Conservation (phyloP, 2,888 invertebrate genomes). For the Cartodere bifasciata region DNA sequence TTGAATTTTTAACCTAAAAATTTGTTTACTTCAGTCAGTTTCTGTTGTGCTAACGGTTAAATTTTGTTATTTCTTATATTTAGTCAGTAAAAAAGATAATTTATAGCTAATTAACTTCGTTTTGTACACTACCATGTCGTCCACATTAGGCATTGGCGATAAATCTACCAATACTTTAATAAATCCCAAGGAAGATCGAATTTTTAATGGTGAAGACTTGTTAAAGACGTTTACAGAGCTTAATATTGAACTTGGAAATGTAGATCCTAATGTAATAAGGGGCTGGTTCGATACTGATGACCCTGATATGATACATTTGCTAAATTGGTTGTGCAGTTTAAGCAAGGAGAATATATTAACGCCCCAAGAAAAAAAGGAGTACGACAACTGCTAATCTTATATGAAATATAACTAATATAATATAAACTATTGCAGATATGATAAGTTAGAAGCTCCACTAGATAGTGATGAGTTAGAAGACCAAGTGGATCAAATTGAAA, state of each 20-base stretch:
- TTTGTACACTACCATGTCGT: too few relatives aligned
- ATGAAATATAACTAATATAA: neutral
- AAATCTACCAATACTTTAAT: too few relatives aligned
- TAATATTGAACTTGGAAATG: conserved; percentile 18
- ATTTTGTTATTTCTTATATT: too few relatives aligned
- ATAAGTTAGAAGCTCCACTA: conserved; percentile 5
- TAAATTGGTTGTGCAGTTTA: conserved; percentile 27
- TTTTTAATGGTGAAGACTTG: conserved; percentile 19
- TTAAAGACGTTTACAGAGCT: conserved; percentile 19
- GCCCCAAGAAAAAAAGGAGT: conserved; percentile 18
- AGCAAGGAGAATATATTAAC: conserved; percentile 22
- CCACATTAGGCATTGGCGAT: too few relatives aligned
- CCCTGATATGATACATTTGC: conserved; percentile 19
- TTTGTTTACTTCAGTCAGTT: too few relatives aligned
- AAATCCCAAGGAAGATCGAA: conserved; percentile 13
- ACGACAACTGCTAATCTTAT: too few relatives aligned
- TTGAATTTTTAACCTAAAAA: too few relatives aligned
- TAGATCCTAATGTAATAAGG: conserved; percentile 22
- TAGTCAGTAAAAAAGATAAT: too few relatives aligned
- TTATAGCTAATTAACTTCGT: too few relatives aligned
- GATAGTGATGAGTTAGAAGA: conserved; percentile 14
- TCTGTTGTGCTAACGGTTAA: too few relatives aligned
- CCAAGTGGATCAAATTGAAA: conserved; percentile 17
- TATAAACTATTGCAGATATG: conserved; percentile 1
- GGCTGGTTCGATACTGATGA: conserved; percentile 29